Evolutionary conservation across 2,888 invertebrate genomes (phyloP).

Genomic region (Ochropacha duplaris): DNA sequence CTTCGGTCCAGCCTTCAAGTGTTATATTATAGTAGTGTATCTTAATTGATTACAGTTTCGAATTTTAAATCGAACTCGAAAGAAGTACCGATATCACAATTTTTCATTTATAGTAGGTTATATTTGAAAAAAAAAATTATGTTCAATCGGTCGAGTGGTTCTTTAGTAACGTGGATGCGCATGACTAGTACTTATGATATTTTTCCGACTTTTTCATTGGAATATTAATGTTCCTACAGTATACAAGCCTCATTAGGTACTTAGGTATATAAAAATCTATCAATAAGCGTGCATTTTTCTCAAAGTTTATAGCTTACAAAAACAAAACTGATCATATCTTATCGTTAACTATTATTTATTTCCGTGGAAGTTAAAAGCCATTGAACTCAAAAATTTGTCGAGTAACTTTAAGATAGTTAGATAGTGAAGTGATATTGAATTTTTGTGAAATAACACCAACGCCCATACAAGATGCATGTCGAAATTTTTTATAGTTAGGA

Average conservation of each 20-base stretch:
- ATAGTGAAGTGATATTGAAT: no score
- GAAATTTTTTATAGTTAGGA: no score
- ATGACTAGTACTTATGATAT: slow-evolving; percentile 3
- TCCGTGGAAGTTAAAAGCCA: neutral
- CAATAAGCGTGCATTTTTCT: neutral
- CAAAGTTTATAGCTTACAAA: neutral
- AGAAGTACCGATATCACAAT: slow-evolving; percentile 2
- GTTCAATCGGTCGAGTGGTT: slow-evolving; percentile 1
- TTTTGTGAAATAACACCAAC: no score
- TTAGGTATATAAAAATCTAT: neutral
- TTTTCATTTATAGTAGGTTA: neutral
- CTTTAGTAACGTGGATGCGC: neutral
- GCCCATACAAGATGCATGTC: no score
- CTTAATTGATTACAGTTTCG: neutral
- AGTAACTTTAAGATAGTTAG: no score
- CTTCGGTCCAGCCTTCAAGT: no score
- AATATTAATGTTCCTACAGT: slow-evolving; percentile 1
- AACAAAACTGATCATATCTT: neutral
- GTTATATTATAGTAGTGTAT: no score
- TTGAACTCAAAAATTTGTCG: neutral
- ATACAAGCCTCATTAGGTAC: slow-evolving; percentile 1
- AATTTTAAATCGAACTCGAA: neutral
- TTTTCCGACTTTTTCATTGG: slow-evolving; percentile 2
- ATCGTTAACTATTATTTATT: neutral
- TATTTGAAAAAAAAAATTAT: neutral